Base-by-base conservation (phyloP, 2,113 vertebrate species). In the Brachionichthys hirsutus region DNA sequence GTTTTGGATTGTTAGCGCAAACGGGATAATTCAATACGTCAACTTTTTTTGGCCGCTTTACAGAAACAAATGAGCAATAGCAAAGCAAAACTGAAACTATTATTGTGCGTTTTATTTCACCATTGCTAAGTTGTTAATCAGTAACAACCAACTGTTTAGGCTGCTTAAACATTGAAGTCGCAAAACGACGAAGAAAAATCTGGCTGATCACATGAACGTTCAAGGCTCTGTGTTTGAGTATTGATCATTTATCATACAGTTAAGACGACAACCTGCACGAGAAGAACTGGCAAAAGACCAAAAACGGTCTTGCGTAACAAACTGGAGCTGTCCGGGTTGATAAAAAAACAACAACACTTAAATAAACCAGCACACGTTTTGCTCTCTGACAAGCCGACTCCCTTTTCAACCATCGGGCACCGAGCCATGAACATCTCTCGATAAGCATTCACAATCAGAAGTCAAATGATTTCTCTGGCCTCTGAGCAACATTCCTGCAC, bases 401-500 rank as follows among this genome's bases (percentile, higher is more conserved):
- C 1, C 14, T 45, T 73, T 80, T 63, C 70, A 46, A 51, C 49
- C 54, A 50, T 0, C n/a, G 43, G 62, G 54, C 70, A 10, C 13
- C 16, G n/a, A 3, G 65, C 76, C 69, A 75, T 65, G 54, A 64
- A 59, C 22, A 67, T 52, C 62, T 54, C 50, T 55, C 54, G 59
- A 83, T 67, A 75, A 75, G 73, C 54, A 56, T 7, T 11, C 44
- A 20, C 59, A 38, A 48, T 55, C 71, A 68, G 20, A 69, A 50
- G 69, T n/a, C 54, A 44, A 50, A 12, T n/a, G 36, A 52, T 62
- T 75, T 52, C 57, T 45, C 8, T 44, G 47, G 67, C 67, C 62
- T 65, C 46, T 35, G 46, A 75, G 70, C 7, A 62, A 52, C 41
- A 55, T 46, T 77, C 30, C 42, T 57, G 36, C 53, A 16, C 53